Conservation (phyloP, 2,113 vertebrate species). For the Perognathus longimembris region DNA sequence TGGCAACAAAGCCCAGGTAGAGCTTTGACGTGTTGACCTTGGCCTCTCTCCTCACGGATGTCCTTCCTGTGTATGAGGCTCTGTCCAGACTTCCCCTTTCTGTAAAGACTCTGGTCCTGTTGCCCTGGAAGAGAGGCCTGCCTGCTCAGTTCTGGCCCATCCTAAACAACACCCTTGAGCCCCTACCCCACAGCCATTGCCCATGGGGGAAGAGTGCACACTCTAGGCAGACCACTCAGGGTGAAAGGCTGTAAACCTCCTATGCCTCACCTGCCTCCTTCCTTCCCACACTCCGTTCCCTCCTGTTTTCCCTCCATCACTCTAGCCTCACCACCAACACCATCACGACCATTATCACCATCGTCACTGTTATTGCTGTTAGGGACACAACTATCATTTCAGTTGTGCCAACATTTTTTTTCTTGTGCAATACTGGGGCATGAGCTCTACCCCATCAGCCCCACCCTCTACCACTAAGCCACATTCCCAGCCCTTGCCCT, state of each 20-base stretch:
- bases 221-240: background rate
- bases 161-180: no score
- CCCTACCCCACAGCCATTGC: background rate
- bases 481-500: background rate
- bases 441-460: no score
- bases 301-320: background rate
- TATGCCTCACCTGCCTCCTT: no score
- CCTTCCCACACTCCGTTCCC: background rate
- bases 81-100: background rate
- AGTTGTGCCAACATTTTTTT: background rate
- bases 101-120: background rate
- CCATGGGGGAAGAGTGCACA: background rate
- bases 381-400: background rate
- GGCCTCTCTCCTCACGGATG: background rate
- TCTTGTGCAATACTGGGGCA: no score
- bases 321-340: background rate
- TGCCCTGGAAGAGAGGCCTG: background rate
- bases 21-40: background rate
- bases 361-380: no score
- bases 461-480: no score
- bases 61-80: background rate
- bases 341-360: fast-evolving
- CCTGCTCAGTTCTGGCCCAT: background rate
- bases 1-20: no score
- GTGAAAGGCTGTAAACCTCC: background rate